Evolutionary conservation across 2,888 invertebrate genomes (phyloP).

Genomic region (Rhagonycha lutea): DNA sequence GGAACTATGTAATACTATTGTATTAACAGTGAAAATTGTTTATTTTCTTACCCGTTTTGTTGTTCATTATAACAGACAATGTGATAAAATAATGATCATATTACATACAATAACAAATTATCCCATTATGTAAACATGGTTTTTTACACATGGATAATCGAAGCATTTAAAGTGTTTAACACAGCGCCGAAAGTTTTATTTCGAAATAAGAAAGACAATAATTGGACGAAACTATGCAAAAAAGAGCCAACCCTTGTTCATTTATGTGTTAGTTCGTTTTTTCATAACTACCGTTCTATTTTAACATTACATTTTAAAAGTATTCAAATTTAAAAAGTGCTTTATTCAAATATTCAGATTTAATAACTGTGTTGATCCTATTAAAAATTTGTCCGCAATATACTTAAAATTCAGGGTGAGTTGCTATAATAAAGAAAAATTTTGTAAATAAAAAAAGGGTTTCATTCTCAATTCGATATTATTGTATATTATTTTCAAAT

Average conservation of each 20-base stretch:
- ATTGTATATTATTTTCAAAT: not conserved
- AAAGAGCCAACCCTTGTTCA: too few relatives aligned
- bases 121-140: not conserved
- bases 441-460: not conserved
- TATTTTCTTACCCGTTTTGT: not conserved
- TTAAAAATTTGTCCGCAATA: not conserved
- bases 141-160: not conserved
- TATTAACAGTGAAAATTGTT: not conserved
- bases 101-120: not conserved
- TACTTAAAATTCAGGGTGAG: not conserved
- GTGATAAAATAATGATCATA: not conserved
- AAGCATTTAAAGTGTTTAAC: too few relatives aligned
- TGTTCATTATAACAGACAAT: not conserved
- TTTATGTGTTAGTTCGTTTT: too few relatives aligned
- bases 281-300: too few relatives aligned
- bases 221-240: not conserved
- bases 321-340: not conserved
- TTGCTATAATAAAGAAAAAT: not conserved
- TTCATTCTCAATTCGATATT: not conserved
- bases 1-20: not conserved
- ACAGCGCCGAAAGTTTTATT: too few relatives aligned
- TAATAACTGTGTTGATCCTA: not conserved
- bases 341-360: not conserved
- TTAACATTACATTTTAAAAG: too few relatives aligned
- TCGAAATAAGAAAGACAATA: not conserved